A percentile compares a stretch with the other conserved stretches of the same genome.
These are phyloP conservation scores for Labeo catla DNA, from an alignment of 2,113 vertebrate species.

Conservation along the genomic window DNA sequence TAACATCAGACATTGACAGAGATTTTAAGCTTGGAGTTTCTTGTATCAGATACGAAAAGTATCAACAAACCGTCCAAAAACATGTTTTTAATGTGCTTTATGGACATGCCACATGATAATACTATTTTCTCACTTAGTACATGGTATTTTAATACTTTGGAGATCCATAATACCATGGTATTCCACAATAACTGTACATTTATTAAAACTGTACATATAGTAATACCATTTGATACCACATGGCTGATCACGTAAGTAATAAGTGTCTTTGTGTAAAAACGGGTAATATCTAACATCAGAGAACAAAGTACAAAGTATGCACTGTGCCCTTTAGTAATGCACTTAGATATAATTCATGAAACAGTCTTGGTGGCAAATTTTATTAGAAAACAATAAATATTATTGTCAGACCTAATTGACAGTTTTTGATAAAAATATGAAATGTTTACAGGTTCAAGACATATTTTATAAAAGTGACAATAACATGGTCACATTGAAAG, in stretches of 20 bases:
- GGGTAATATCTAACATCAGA: background rate
- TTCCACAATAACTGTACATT: background rate
- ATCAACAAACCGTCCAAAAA: background rate
- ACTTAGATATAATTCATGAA: background rate
- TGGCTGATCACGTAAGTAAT: background rate
- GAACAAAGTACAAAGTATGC: slow-evolving; percentile 7
- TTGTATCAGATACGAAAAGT: background rate
- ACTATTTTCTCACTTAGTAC: background rate
- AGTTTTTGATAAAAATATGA: slow-evolving; percentile 9
- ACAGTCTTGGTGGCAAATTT: slow-evolving; percentile 19
- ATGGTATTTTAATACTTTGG: background rate
- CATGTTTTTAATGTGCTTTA: background rate
- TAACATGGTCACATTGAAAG: background rate
- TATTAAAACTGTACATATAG: too few relatives aligned
- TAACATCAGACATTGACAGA: background rate
- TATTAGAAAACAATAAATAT: slow-evolving; percentile 59
- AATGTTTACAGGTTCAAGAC: background rate
- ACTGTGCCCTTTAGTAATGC: background rate
- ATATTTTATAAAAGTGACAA: background rate
- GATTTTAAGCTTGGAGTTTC: background rate
- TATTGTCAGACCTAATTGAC: background rate
- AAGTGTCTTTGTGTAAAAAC: background rate
- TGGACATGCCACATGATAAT: background rate
- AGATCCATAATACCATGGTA: background rate
- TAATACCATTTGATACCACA: background rate